phyloP scores from a whole-genome alignment of 2,113 vertebrate species.

The Microcebus tavaratra region DNA sequence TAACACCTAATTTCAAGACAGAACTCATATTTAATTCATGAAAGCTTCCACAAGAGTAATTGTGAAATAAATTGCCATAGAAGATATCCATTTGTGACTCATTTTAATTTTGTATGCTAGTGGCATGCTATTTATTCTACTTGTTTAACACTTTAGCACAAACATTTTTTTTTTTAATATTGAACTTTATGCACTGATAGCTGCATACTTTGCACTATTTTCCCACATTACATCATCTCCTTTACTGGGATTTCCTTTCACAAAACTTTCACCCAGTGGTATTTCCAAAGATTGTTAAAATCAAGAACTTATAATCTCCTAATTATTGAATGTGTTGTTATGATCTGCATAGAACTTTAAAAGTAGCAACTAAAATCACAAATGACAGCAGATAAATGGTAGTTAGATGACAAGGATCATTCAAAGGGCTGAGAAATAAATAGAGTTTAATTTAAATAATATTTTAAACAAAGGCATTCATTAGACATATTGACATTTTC shows the following conservation, averaged over 20 bases:
- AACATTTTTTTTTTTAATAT: slow-evolving; percentile 85
- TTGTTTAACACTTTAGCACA: slow-evolving; percentile 90
- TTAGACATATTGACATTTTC: slow-evolving; percentile 83
- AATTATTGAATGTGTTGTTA: slow-evolving; percentile 83
- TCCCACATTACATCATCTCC: slow-evolving; percentile 71
- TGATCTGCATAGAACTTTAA: slow-evolving; percentile 85
- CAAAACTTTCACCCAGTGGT: slow-evolving; percentile 69
- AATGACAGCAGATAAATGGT: slow-evolving; percentile 85
- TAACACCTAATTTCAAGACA: slow-evolving; percentile 99
- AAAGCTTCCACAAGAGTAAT: slow-evolving; percentile 98
- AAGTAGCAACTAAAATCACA: slow-evolving; percentile 85
- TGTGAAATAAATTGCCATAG: slow-evolving; percentile 98
- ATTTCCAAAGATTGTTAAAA: slow-evolving; percentile 72
- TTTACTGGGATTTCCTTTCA: slow-evolving; percentile 63
- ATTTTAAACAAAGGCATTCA: slow-evolving; percentile 88
- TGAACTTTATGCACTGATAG: slow-evolving; percentile 84
- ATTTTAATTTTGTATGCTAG: slow-evolving; percentile 92
- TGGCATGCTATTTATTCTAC: slow-evolving; percentile 87
- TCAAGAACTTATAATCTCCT: slow-evolving; percentile 84
- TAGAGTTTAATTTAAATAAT: slow-evolving; percentile 86
- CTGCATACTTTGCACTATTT: slow-evolving; percentile 76
- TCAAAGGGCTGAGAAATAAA: slow-evolving; percentile 84
- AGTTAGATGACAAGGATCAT: slow-evolving; percentile 87
- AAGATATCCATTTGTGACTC: slow-evolving; percentile 95
- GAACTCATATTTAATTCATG: slow-evolving; percentile 99